Conservation (phyloP, 2,113 vertebrate genomes). For the Lepidothrix coronata region DNA sequence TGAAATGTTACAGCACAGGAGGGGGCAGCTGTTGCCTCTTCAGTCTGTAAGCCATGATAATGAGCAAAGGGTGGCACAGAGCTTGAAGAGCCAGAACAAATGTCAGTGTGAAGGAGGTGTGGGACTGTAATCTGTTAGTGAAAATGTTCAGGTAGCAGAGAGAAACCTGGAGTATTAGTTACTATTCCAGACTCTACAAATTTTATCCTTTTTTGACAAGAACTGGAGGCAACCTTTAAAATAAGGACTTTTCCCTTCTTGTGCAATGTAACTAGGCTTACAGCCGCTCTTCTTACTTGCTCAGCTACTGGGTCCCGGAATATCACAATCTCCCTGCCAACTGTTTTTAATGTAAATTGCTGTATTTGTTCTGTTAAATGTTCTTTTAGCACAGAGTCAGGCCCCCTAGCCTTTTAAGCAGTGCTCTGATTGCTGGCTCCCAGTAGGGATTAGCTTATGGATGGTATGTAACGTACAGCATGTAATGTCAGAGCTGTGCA, state of each 20-base stretch:
- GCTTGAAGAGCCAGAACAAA: not conserved
- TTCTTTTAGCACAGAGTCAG: not conserved
- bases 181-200: not conserved
- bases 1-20: not conserved
- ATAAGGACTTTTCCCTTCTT: not conserved
- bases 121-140: not conserved
- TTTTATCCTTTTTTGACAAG: not conserved
- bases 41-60: accelerated
- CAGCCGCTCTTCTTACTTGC: not conserved
- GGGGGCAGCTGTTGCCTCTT: not conserved
- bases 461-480: not conserved
- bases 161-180: not conserved
- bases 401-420: not conserved
- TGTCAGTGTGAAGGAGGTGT: not conserved
- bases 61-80: not conserved
- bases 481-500: accelerated
- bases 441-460: not conserved
- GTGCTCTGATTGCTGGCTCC: not conserved
- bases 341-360: not conserved
- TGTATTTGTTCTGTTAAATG: not conserved
- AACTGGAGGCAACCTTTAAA: not conserved
- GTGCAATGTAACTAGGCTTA: not conserved
- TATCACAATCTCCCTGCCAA: not conserved
- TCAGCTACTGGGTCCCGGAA: not conserved
- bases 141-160: not conserved